Conservation (phyloP, 1,140 invertebrate genomes). For the Procambarus virginalis region DNA sequence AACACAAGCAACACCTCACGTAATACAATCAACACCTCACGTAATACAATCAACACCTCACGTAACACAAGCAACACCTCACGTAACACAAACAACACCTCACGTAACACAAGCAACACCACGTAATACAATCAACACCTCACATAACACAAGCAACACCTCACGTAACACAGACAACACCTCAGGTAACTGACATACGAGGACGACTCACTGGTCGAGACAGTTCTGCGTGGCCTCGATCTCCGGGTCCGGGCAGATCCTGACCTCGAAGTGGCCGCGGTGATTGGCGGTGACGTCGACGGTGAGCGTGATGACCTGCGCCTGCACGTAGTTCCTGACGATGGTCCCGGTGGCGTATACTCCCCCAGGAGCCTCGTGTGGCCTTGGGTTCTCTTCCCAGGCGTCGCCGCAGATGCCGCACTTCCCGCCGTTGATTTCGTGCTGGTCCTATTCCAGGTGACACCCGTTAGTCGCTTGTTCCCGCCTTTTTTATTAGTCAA, state of each 20-base stretch:
- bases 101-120: no score
- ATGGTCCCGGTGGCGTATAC: constrained; percentile 58
- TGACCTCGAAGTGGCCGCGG: constrained; percentile 74
- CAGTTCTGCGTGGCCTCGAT: background rate
- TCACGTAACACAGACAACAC: no score
- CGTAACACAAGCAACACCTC: no score
- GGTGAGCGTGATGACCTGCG: constrained; percentile 70
- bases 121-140: no score
- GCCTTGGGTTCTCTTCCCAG: constrained; percentile 15
- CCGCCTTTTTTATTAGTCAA: no score
- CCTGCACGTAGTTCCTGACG: constrained; percentile 47
- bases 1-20: no score
- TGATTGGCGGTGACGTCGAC: constrained; percentile 76
- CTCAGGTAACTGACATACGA: no score
- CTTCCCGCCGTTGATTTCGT: constrained; percentile 73
- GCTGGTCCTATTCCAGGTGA: constrained; percentile 64
- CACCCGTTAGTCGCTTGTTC: background rate
- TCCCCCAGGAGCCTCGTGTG: constrained; percentile 47
- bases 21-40: no score
- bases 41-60: no score
- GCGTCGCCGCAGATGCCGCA: constrained; percentile 76
- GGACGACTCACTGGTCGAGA: background rate
- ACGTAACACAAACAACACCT: no score
- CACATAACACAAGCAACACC: no score
- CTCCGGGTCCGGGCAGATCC: background rate